Percentiles rank a stretch among this genome's conserved stretches.
These are phyloP conservation scores for Silvanus unidentatus DNA, from an alignment of 2,888 invertebrate genomes.

Conservation along the genomic window DNA sequence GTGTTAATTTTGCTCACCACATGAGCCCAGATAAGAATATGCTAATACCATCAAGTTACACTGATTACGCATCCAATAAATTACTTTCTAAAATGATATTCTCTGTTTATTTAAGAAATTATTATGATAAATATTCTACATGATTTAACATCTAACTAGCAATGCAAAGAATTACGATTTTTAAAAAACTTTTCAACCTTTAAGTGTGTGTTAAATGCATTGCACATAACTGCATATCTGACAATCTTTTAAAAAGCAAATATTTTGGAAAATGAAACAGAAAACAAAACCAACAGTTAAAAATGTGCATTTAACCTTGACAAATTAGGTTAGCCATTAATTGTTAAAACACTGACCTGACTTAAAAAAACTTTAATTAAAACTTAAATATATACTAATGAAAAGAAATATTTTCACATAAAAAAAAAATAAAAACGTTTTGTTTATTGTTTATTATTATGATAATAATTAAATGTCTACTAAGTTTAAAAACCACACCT, in stretches of 20 bases:
- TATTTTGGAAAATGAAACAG: conserved; percentile 3
- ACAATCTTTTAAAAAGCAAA: no score
- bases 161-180: conserved; percentile 8
- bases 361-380: no score
- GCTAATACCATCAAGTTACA: conserved; percentile 28
- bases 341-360: no score
- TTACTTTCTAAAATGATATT: conserved; percentile 27
- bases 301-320: no score
- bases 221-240: no score
- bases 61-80: conserved; percentile 29
- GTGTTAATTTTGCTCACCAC: conserved; percentile 28
- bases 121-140: conserved; percentile 24
- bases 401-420: no score
- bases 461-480: conserved; percentile 4
- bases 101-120: conserved; percentile 26
- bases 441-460: conserved; percentile 8
- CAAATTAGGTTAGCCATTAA: no score
- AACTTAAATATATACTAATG: no score
- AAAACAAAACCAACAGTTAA: conserved; percentile 5
- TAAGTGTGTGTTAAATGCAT: neutral
- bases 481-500: neutral
- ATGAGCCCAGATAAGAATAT: conserved; percentile 28
- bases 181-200: conserved; percentile 1
- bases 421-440: conserved; percentile 3
- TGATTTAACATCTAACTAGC: conserved; percentile 3